phyloP scores from a whole-genome alignment of 2,888 invertebrate genomes.

The Drosophila siamana region DNA sequence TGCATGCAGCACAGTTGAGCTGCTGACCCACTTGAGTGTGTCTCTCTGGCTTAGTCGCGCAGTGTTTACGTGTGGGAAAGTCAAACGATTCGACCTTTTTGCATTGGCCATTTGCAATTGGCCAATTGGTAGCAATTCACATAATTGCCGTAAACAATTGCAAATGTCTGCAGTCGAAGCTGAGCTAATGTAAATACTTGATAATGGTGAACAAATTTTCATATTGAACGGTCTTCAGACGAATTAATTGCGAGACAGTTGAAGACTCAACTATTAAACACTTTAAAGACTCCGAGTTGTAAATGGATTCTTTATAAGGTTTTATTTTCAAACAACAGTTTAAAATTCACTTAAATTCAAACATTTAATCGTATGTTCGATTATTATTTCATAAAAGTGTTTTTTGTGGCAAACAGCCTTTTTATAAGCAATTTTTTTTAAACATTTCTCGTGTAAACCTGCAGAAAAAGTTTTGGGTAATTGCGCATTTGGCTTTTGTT shows the following conservation, averaged over 20 bases:
- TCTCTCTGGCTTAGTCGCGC: not conserved
- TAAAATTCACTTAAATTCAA: too few species aligned
- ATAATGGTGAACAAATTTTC: not conserved
- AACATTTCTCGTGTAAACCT: not conserved
- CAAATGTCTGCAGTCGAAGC: conserved; percentile 8
- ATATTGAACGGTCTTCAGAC: not conserved
- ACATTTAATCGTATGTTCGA: too few species aligned
- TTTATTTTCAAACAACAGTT: not conserved
- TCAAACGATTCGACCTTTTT: conserved; percentile 72
- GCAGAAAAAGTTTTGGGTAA: conserved; percentile 11
- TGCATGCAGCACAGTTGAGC: conserved; percentile 41
- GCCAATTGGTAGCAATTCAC: conserved; percentile 65
- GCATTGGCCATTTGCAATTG: conserved; percentile 53
- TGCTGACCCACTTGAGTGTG: conserved; percentile 66
- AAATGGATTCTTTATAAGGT: not conserved
- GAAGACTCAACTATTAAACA: not conserved
- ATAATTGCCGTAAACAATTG: conserved; percentile 56
- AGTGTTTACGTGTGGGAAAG: conserved; percentile 37
- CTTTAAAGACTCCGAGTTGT: not conserved
- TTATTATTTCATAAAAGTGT: not conserved
- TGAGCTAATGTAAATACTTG: not conserved
- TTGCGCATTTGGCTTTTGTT: conserved; percentile 7
- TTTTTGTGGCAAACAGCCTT: not conserved
- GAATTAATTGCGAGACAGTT: not conserved
- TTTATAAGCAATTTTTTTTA: not conserved